phyloP scores from a whole-genome alignment of 2,888 invertebrate species.

The Nomada ruficornis region DNA sequence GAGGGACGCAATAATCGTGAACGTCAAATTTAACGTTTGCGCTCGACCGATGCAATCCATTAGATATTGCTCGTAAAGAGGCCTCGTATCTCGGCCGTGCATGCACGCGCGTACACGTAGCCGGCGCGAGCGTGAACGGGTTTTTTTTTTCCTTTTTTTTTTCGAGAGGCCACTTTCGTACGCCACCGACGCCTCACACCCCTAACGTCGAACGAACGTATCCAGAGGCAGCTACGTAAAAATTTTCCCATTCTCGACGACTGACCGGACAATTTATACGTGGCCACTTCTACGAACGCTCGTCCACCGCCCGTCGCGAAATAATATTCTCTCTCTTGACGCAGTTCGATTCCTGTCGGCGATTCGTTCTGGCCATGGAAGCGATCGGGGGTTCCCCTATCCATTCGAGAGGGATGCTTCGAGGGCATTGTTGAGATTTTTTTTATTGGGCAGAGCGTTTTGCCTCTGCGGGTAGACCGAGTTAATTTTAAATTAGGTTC shows the following conservation, averaged over 20 bases:
- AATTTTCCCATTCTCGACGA: conserved; percentile 63
- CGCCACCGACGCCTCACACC: conserved; percentile 28
- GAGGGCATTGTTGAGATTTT: too few relatives aligned
- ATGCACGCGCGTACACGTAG: conserved; percentile 60
- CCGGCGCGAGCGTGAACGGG: conserved; percentile 36
- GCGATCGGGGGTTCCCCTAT: too few relatives aligned
- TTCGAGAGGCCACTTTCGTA: conserved; percentile 58
- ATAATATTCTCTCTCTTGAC: conserved; percentile 39
- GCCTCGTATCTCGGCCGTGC: conserved; percentile 78
- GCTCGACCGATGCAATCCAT: conserved; percentile 83
- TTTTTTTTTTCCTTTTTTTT: conserved; percentile 30
- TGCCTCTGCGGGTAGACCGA: too few relatives aligned
- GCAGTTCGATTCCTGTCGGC: conserved; percentile 27
- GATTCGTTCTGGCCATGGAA: not conserved
- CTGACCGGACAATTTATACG: conserved; percentile 59
- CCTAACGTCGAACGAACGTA: conserved; percentile 50
- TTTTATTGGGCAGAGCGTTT: too few relatives aligned
- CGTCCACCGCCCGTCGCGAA: conserved; percentile 23
- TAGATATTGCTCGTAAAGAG: conserved; percentile 84
- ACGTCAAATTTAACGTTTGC: conserved; percentile 83
- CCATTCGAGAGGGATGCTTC: too few relatives aligned
- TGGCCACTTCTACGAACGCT: conserved; percentile 15
- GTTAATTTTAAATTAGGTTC: too few relatives aligned
- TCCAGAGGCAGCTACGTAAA: conserved; percentile 45
- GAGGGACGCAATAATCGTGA: conserved; percentile 83